phyloP scores from a whole-genome alignment of 2,888 invertebrate species.

The Conus canariensis region DNA sequence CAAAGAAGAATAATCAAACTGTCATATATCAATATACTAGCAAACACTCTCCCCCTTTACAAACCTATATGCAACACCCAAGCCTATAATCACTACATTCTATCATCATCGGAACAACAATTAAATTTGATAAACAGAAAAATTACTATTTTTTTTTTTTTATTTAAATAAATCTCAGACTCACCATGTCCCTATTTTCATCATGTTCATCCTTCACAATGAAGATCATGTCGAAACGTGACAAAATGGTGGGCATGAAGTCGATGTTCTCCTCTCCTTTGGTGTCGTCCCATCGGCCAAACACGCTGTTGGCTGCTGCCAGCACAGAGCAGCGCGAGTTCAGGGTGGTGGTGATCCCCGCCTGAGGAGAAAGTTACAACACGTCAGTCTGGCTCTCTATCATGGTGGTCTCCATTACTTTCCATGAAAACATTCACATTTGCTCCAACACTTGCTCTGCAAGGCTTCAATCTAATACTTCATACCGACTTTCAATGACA shows the following conservation, averaged over 20 bases:
- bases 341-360: slow-evolving; percentile 98
- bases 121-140: no score
- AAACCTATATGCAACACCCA: no score
- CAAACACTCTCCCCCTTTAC: no score
- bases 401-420: neutral
- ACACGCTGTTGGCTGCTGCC: slow-evolving; percentile 98
- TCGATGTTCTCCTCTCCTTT: slow-evolving; percentile 99
- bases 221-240: slow-evolving; percentile 99
- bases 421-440: neutral
- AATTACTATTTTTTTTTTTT: no score
- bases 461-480: no score
- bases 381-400: neutral
- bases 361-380: slow-evolving; percentile 80
- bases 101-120: no score
- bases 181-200: slow-evolving; percentile 90
- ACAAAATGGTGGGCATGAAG: slow-evolving; percentile 99
- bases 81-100: no score
- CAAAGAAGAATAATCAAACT: no score
- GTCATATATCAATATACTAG: no score
- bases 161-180: slow-evolving; percentile 66
- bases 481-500: no score
- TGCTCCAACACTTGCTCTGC: neutral
- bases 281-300: slow-evolving; percentile 98
- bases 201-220: slow-evolving; percentile 99
- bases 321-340: slow-evolving; percentile 99